These are phyloP conservation scores for Palythoa grandis DNA, from an alignment of 92 coral and sea anemone genomes.

Conservation along the genomic window DNA sequence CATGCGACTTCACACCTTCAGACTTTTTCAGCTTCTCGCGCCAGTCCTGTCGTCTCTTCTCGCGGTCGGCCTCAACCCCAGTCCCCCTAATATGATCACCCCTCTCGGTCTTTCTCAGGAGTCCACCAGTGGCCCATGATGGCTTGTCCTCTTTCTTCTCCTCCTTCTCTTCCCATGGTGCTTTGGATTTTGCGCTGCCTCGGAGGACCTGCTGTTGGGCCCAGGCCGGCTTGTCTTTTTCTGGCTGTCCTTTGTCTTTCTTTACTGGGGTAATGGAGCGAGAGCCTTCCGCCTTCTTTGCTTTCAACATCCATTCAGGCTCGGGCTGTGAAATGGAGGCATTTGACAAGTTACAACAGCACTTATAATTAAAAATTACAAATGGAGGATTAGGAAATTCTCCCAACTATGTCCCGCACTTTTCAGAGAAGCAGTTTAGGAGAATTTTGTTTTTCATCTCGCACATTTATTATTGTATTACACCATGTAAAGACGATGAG, in stretches of 20 bases:
- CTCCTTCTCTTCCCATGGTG: constrained; percentile 59
- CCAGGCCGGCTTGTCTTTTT: constrained; percentile 50
- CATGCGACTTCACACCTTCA: constrained; percentile 34
- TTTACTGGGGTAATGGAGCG: constrained; percentile 39
- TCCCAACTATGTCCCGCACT: too few relatives aligned
- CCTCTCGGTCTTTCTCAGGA: constrained; percentile 38
- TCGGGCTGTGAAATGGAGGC: constrained; percentile 16
- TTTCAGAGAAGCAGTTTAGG: too few relatives aligned
- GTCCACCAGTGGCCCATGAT: constrained; percentile 22
- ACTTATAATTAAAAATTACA: too few relatives aligned
- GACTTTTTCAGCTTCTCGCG: constrained; percentile 79
- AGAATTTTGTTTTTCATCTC: too few relatives aligned
- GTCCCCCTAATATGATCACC: constrained; percentile 41
- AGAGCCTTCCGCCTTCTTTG: constrained; percentile 40
- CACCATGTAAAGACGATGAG: too few relatives aligned
- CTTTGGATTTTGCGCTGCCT: constrained; percentile 29
- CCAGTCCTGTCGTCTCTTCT: constrained; percentile 77
- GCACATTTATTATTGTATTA: too few relatives aligned
- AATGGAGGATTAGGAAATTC: too few relatives aligned
- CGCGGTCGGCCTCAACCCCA: constrained; percentile 58
- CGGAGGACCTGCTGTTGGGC: constrained; percentile 45
- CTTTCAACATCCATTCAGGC: constrained; percentile 41
- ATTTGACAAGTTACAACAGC: too few relatives aligned
- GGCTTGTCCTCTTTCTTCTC: constrained; percentile 48
- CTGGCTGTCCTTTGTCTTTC: constrained; percentile 43